Percentiles rank a stretch among this genome's conserved stretches.
phyloP scores from a whole-genome alignment of 2,888 invertebrate species.

The Yponomeuta sedellus region DNA sequence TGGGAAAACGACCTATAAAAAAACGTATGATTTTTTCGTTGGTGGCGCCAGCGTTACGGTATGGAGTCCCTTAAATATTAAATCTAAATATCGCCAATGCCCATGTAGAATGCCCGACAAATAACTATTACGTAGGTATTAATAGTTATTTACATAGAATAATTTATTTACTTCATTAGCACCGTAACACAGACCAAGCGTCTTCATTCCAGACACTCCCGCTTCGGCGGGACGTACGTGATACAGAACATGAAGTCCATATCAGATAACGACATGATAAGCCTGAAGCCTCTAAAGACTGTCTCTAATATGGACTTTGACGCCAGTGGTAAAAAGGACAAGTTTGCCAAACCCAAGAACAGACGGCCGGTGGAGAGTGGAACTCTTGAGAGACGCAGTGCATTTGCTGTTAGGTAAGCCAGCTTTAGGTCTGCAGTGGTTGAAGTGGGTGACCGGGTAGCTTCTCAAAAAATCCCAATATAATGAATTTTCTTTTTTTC shows the following conservation, averaged over 20 bases:
- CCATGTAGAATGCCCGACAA: too few species aligned
- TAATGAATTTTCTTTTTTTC: too few species aligned
- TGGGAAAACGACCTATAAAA: too few species aligned
- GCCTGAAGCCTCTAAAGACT: conserved; percentile 89
- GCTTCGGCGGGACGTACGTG: conserved; percentile 95
- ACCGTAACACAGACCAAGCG: background rate
- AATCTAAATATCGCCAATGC: too few species aligned
- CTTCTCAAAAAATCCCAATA: too few species aligned
- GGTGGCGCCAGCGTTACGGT: too few species aligned
- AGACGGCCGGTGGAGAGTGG: conserved; percentile 81
- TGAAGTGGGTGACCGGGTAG: too few species aligned
- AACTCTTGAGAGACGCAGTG: conserved; percentile 84
- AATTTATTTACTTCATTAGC: too few species aligned
- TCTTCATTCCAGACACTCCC: conserved; percentile 82
- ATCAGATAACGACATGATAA: conserved; percentile 91
- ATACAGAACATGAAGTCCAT: conserved; percentile 96
- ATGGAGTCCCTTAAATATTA: too few species aligned
- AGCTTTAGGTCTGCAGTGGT: background rate
- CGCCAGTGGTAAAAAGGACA: conserved; percentile 76
- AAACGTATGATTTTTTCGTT: too few species aligned
- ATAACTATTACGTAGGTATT: too few species aligned
- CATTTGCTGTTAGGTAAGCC: conserved; percentile 84
- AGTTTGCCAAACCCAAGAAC: conserved; percentile 82
- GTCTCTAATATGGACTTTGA: conserved; percentile 88
- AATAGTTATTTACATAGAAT: too few species aligned